Percentiles rank a stretch among this genome's conserved stretches.
These are phyloP conservation scores for Lasiommata megera DNA, from an alignment of 2,888 invertebrate genomes.

Conservation along the genomic window DNA sequence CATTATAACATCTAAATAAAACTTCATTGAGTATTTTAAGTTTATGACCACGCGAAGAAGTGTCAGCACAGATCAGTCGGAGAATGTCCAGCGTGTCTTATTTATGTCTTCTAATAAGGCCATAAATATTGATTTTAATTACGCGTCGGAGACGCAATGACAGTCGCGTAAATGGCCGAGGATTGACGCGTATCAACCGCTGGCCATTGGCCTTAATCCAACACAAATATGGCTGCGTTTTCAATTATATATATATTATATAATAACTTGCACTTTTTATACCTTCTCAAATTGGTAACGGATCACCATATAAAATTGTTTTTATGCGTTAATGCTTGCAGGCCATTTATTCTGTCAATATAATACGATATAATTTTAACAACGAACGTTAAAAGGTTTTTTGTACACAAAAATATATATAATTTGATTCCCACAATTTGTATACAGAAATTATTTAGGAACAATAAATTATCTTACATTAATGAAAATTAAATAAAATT, in stretches of 20 bases:
- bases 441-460: too few species aligned
- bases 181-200: slow-evolving; percentile 41
- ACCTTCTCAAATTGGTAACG: slow-evolving; percentile 8
- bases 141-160: slow-evolving; percentile 45
- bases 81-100: slow-evolving; percentile 33
- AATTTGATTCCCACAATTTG: too few species aligned
- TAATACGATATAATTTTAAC: slow-evolving; percentile 7
- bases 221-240: slow-evolving; percentile 30
- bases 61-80: slow-evolving; percentile 35
- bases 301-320: slow-evolving; percentile 5
- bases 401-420: too few species aligned
- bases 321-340: slow-evolving; percentile 2
- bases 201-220: slow-evolving; percentile 31
- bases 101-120: slow-evolving; percentile 39
- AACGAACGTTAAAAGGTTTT: neutral
- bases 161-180: slow-evolving; percentile 45
- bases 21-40: slow-evolving; percentile 46
- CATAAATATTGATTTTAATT: slow-evolving; percentile 66
- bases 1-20: slow-evolving; percentile 39
- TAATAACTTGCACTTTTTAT: slow-evolving; percentile 21
- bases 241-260: slow-evolving; percentile 12
- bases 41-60: slow-evolving; percentile 44
- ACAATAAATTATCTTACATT: too few species aligned
- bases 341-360: slow-evolving; percentile 10
- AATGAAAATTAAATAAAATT: too few species aligned